Evolutionary conservation across 2,888 invertebrate species (phyloP).

Genomic region (Eupeodes luniger): DNA sequence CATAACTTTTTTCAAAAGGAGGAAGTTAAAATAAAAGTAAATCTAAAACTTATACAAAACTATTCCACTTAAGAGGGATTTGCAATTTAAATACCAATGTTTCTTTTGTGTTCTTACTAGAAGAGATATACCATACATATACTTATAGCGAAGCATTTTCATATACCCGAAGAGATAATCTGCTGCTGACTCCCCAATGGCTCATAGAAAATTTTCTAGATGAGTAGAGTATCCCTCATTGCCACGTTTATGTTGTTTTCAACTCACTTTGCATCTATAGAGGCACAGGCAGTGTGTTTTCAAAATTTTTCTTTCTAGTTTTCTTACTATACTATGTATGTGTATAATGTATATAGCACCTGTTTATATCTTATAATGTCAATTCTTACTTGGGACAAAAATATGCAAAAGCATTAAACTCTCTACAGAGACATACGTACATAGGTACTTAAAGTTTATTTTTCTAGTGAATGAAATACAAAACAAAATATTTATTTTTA

Average conservation of each 20-base stretch:
- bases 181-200: constrained; percentile 31
- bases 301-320: constrained; percentile 35
- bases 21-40: constrained; percentile 8
- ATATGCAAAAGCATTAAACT: constrained; percentile 66
- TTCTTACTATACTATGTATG: background rate
- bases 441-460: constrained; percentile 46
- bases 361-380: constrained; percentile 40
- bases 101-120: background rate
- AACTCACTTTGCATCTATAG: constrained; percentile 19
- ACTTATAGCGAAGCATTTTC: too few relatives aligned
- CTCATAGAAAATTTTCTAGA: constrained; percentile 34
- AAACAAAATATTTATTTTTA: background rate
- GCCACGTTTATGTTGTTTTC: constrained; percentile 7
- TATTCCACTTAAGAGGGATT: constrained; percentile 12
- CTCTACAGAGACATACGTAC: constrained; percentile 44
- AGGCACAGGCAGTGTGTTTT: constrained; percentile 4
- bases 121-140: background rate
- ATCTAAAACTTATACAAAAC: constrained; percentile 5
- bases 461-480: background rate
- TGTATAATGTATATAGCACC: background rate
- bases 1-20: background rate
- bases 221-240: constrained; percentile 27
- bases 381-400: constrained; percentile 40
- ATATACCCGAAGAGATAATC: constrained; percentile 5
- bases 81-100: constrained; percentile 5